These are phyloP conservation scores for Pomacea maculata DNA, from an alignment of 1,140 invertebrate species.

Conservation along the genomic window DNA sequence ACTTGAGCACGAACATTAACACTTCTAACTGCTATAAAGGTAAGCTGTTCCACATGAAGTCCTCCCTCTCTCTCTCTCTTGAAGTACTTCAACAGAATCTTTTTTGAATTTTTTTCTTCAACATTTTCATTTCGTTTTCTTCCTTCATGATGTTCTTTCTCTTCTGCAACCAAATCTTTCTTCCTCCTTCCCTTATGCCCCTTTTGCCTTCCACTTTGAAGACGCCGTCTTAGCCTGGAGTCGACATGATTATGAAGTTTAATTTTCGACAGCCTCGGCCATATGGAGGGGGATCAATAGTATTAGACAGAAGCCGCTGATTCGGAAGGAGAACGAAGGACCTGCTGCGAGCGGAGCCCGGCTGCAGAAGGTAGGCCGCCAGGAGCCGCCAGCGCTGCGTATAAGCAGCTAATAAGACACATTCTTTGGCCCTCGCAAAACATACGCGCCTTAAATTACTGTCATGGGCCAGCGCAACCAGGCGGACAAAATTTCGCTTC, in stretches of 20 bases:
- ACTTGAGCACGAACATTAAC: background rate
- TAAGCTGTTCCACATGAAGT: too few relatives aligned
- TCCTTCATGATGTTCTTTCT: background rate
- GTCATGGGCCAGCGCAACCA: background rate
- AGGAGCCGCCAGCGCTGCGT: background rate
- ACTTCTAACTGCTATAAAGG: background rate
- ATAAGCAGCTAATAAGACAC: conserved; percentile 7
- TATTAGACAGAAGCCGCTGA: conserved; percentile 13
- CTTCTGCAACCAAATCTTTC: background rate
- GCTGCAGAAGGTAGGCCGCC: background rate
- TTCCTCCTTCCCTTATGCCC: background rate
- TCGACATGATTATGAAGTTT: conserved; percentile 11
- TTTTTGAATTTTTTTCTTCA: background rate
- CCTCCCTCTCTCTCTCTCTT: too few relatives aligned
- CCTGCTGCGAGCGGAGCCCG: background rate
- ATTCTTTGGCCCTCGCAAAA: background rate
- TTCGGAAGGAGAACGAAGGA: background rate
- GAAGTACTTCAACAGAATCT: background rate
- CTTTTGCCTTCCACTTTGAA: too few relatives aligned
- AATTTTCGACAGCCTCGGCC: conserved; percentile 4
- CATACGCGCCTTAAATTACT: background rate
- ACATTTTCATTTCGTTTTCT: background rate
- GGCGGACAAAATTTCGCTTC: background rate
- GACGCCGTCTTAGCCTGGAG: background rate
- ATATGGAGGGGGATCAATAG: conserved; percentile 19